Conservation (phyloP, 1,140 invertebrate species). For the Bradysia coprophila region DNA sequence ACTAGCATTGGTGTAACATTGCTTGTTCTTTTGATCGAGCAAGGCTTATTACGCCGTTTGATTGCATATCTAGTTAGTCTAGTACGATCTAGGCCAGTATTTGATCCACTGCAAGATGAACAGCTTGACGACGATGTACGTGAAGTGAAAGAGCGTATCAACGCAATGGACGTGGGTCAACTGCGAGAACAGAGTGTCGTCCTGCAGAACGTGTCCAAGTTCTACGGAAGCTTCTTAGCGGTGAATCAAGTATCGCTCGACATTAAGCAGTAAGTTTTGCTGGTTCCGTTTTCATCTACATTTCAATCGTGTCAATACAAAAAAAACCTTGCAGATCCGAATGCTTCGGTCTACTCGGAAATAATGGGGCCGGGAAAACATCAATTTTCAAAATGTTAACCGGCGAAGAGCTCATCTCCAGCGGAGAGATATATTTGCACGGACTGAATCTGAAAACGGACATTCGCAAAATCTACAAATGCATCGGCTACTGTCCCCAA, state of each 20-base stretch:
- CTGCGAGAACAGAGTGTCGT: constrained; percentile 9
- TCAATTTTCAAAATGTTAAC: constrained; percentile 82
- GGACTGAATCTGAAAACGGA: constrained; percentile 30
- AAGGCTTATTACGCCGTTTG: no score
- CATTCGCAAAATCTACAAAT: constrained; percentile 28
- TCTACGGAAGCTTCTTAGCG: constrained; percentile 34
- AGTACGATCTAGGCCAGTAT: no score
- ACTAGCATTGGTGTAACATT: no score
- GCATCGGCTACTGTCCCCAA: constrained; percentile 59
- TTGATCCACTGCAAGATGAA: no score
- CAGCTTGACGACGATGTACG: neutral
- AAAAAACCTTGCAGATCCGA: constrained; percentile 32
- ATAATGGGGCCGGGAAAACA: constrained; percentile 73
- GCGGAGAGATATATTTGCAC: constrained; percentile 29
- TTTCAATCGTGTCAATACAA: neutral
- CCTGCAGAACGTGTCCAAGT: constrained; percentile 32
- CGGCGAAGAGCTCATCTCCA: constrained; percentile 45
- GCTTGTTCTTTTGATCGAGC: no score
- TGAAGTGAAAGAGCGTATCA: neutral
- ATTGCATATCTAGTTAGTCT: no score
- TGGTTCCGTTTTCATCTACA: neutral
- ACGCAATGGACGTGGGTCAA: neutral
- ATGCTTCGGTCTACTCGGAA: constrained; percentile 80
- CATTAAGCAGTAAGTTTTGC: constrained; percentile 32
- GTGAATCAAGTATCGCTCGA: constrained; percentile 40